These are phyloP conservation scores for Papilio gigon DNA, from an alignment of 2,888 invertebrate species.

Conservation along the genomic window DNA sequence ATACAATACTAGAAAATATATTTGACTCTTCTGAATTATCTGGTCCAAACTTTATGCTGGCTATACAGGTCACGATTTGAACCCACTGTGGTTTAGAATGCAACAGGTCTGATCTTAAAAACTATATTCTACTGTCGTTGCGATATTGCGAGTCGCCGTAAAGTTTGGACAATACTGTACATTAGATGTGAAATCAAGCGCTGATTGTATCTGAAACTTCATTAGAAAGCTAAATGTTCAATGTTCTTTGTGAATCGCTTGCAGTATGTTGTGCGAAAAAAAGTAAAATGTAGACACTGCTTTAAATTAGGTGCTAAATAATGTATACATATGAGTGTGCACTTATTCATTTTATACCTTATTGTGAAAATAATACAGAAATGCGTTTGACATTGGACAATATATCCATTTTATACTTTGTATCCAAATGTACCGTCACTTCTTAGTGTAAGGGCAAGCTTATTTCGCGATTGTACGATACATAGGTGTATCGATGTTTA, in stretches of 20 bases:
- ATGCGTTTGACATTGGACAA: conserved; percentile 79
- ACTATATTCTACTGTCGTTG: too few relatives aligned
- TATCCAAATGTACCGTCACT: conserved; percentile 31
- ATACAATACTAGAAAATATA: not conserved
- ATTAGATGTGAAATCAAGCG: not conserved
- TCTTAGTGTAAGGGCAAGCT: conserved; percentile 33
- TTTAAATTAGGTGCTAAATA: conserved; percentile 80
- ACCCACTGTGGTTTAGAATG: not conserved
- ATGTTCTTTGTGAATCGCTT: conserved; percentile 68
- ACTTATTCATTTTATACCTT: conserved; percentile 67
- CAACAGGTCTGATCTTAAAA: too few relatives aligned
- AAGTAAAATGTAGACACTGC: conserved; percentile 63
- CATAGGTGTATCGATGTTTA: not conserved
- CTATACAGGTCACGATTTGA: not conserved
- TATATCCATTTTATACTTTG: conserved; percentile 66
- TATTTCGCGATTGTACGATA: conserved; percentile 15
- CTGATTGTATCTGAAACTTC: conserved; percentile 42
- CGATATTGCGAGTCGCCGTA: not conserved
- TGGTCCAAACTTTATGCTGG: not conserved
- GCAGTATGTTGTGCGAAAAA: conserved; percentile 58
- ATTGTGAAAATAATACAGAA: conserved; percentile 51
- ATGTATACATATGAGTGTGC: conserved; percentile 69
- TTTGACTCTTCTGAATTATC: not conserved
- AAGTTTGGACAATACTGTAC: not conserved
- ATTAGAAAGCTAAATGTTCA: conserved; percentile 67